phyloP scores from a whole-genome alignment of 2,888 invertebrate species.

The Epiblema foenella region DNA sequence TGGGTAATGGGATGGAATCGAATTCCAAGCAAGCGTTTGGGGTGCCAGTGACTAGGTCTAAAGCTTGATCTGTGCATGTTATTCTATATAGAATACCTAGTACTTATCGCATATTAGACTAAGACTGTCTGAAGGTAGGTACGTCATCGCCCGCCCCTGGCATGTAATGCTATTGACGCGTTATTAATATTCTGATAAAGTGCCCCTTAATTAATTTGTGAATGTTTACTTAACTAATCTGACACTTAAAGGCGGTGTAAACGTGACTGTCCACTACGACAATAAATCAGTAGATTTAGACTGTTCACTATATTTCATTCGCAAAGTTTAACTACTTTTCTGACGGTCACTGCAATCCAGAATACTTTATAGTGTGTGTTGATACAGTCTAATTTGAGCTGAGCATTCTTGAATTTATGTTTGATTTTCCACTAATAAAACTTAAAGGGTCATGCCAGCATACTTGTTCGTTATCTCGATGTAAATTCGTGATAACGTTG shows the following conservation, averaged over 20 bases:
- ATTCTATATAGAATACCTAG: slow-evolving; percentile 37
- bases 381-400: too few relatives aligned
- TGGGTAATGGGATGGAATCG: slow-evolving; percentile 67
- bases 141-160: slow-evolving; percentile 39
- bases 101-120: slow-evolving; percentile 27
- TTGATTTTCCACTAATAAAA: too few relatives aligned
- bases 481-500: too few relatives aligned
- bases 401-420: too few relatives aligned
- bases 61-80: slow-evolving; percentile 47
- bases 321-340: neutral
- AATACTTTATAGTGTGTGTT: too few relatives aligned
- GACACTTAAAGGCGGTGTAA: slow-evolving; percentile 56
- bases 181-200: slow-evolving; percentile 59
- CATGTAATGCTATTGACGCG: slow-evolving; percentile 46
- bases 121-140: slow-evolving; percentile 44
- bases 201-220: slow-evolving; percentile 58
- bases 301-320: neutral
- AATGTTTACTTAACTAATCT: slow-evolving; percentile 59
- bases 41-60: slow-evolving; percentile 56
- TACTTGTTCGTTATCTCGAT: too few relatives aligned
- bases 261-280: slow-evolving; percentile 26
- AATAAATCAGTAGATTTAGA: neutral
- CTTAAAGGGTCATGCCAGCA: too few relatives aligned
- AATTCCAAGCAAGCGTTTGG: slow-evolving; percentile 78
- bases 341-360: neutral